Percentiles rank a stretch among this genome's conserved stretches.
phyloP scores from a whole-genome alignment of 2,113 vertebrate species.

The Hippocampus zosterae region DNA sequence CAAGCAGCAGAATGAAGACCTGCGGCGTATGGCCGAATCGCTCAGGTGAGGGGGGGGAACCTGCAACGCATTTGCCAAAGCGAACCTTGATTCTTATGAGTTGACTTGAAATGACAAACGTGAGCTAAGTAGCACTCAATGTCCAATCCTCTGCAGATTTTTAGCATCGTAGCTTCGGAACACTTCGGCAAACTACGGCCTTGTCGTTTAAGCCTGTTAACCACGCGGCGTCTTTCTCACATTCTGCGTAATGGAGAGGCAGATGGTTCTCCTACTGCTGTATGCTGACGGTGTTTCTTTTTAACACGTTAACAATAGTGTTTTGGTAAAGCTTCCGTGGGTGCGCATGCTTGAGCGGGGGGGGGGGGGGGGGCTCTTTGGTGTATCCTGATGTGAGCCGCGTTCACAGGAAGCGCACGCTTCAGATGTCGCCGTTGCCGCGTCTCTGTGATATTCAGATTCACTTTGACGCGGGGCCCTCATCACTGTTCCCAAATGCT shows the following conservation, averaged over 20 bases:
- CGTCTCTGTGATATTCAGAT: slow-evolving; percentile 56
- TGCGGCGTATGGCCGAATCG: slow-evolving; percentile 95
- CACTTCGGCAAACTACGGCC: slow-evolving; percentile 42
- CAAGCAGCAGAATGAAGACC: slow-evolving; percentile 98
- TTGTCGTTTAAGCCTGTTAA: slow-evolving; percentile 46
- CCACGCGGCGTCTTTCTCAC: slow-evolving; percentile 38
- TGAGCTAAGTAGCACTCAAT: background rate
- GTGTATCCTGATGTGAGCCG: slow-evolving; percentile 18
- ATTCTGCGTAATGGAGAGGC: slow-evolving; percentile 40
- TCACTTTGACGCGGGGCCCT: slow-evolving; percentile 60
- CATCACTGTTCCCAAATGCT: slow-evolving; percentile 36
- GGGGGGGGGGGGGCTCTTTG: background rate
- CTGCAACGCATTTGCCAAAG: no score
- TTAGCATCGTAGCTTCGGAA: slow-evolving; percentile 12
- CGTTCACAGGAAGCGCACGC: slow-evolving; percentile 29
- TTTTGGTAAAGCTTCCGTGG: background rate
- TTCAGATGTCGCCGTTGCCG: slow-evolving; percentile 51
- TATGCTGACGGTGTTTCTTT: slow-evolving; percentile 31
- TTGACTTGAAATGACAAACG: background rate
- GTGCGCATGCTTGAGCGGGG: slow-evolving; percentile 7
- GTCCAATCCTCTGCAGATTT: slow-evolving; percentile 32
- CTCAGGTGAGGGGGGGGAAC: slow-evolving; percentile 76
- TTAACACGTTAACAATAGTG: slow-evolving; percentile 14
- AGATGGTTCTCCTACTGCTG: slow-evolving; percentile 52
- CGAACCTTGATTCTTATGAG: background rate